Conservation (phyloP, 2,888 invertebrate species). For the Brachypalpus laphriformis region DNA sequence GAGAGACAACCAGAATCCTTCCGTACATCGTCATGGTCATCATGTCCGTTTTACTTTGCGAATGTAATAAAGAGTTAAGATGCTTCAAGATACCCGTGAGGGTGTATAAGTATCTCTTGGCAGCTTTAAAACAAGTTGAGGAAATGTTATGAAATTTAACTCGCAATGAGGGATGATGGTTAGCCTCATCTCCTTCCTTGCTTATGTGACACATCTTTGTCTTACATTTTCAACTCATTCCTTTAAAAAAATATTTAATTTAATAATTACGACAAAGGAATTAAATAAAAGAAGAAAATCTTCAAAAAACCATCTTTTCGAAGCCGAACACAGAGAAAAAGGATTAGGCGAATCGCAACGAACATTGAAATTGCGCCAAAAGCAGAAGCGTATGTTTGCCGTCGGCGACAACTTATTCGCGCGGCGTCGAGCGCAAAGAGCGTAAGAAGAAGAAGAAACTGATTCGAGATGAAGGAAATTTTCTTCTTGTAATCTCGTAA, state of each 20-base stretch:
- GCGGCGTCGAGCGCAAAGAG: constrained; percentile 6
- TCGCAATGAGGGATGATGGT: no score
- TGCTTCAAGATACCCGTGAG: neutral
- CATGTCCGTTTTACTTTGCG: constrained; percentile 13
- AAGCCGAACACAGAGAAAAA: constrained; percentile 23
- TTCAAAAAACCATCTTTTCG: constrained; percentile 26
- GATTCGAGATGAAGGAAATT: constrained; percentile 70
- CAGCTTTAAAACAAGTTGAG: neutral
- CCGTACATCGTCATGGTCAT: constrained; percentile 22
- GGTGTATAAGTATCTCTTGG: no score
- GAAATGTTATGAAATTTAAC: no score
- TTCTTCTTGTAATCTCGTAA: constrained; percentile 75
- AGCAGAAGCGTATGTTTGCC: constrained; percentile 52
- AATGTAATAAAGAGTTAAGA: constrained; percentile 44
- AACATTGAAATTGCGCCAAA: constrained; percentile 19
- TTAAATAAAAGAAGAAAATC: neutral
- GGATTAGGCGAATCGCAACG: constrained; percentile 53
- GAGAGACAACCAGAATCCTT: neutral
- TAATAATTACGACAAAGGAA: constrained; percentile 10
- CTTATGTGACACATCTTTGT: no score
- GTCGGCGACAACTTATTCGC: constrained; percentile 60
- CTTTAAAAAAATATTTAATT: no score
- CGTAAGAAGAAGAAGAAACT: constrained; percentile 28
- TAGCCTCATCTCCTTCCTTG: no score
- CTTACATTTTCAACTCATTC: neutral